Percentiles rank a stretch among this genome's conserved stretches.
phyloP scores from a whole-genome alignment of 2,888 invertebrate genomes.

The Oegoconia quadripuncta region DNA sequence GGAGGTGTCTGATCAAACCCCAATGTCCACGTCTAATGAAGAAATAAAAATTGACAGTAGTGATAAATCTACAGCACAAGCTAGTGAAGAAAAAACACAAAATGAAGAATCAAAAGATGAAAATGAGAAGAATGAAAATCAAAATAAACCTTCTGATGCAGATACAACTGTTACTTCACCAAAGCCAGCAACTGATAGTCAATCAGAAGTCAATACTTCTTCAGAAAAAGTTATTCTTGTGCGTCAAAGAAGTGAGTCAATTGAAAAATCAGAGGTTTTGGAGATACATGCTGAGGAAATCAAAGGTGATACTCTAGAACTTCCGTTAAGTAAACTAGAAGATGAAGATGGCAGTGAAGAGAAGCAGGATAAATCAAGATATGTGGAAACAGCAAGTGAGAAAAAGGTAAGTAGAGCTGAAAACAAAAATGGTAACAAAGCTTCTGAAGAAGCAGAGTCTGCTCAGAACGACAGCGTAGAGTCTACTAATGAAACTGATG shows the following conservation, averaged over 20 bases:
- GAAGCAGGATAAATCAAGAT: conserved; percentile 23
- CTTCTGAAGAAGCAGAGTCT: conserved; percentile 43
- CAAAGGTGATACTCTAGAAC: conserved; percentile 50
- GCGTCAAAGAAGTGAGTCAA: conserved; percentile 40
- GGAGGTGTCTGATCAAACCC: conserved; percentile 31
- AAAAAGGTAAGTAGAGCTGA: conserved; percentile 66
- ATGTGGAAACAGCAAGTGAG: conserved; percentile 29
- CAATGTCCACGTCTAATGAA: conserved; percentile 56
- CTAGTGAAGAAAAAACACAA: conserved; percentile 23
- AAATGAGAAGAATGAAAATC: conserved; percentile 16
- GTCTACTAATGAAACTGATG: conserved; percentile 60
- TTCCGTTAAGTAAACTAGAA: conserved; percentile 40
- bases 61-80: conserved; percentile 21
- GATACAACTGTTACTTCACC: conserved; percentile 56
- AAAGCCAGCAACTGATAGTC: conserved; percentile 26
- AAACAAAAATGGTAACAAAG: conserved; percentile 42
- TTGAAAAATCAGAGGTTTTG: conserved; percentile 60
- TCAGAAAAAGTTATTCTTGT: conserved; percentile 18
- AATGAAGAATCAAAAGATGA: conserved; percentile 21
- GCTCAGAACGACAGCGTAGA: conserved; percentile 37
- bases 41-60: conserved; percentile 33
- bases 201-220: conserved; percentile 5
- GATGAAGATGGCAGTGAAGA: conserved; percentile 25
- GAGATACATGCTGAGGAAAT: conserved; percentile 61
- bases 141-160: conserved; percentile 34